Conservation (phyloP, 2,888 invertebrate genomes). For the Ferrisia virgata region DNA sequence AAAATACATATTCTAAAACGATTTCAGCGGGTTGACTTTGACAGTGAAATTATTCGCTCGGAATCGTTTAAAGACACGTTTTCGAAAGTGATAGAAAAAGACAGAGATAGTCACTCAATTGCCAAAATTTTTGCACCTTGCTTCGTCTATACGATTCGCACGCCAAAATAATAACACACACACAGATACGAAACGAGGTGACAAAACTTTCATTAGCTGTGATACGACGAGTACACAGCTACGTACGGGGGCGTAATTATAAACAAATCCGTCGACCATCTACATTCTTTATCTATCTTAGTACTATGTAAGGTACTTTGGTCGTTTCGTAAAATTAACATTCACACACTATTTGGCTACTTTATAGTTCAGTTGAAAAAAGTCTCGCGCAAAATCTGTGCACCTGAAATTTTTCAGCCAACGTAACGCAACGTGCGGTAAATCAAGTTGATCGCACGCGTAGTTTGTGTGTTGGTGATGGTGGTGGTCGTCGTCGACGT, state of each 20-base stretch:
- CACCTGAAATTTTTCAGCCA: too few relatives aligned
- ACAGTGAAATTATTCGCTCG: not conserved
- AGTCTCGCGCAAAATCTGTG: too few relatives aligned
- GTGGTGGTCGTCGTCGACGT: too few relatives aligned
- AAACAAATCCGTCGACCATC: not conserved
- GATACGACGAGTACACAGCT: not conserved
- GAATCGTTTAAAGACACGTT: not conserved
- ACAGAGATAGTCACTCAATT: not conserved
- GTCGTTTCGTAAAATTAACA: not conserved
- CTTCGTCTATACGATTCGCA: not conserved
- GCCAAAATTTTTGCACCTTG: not conserved
- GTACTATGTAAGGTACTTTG: not conserved
- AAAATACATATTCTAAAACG: not conserved
- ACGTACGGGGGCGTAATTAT: not conserved
- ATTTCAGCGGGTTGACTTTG: not conserved
- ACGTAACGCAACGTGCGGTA: not conserved
- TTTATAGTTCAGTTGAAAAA: too few relatives aligned
- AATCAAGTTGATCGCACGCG: not conserved
- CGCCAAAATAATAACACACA: not conserved
- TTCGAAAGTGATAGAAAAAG: not conserved
- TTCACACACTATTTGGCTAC: not conserved
- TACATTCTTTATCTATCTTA: not conserved
- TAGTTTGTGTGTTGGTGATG: too few relatives aligned
- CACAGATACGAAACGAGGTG: slow-evolving; percentile 30
- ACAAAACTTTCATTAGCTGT: slow-evolving; percentile 16